phyloP scores from a whole-genome alignment of 2,888 invertebrate genomes.

The Muschampia plurimacula region DNA sequence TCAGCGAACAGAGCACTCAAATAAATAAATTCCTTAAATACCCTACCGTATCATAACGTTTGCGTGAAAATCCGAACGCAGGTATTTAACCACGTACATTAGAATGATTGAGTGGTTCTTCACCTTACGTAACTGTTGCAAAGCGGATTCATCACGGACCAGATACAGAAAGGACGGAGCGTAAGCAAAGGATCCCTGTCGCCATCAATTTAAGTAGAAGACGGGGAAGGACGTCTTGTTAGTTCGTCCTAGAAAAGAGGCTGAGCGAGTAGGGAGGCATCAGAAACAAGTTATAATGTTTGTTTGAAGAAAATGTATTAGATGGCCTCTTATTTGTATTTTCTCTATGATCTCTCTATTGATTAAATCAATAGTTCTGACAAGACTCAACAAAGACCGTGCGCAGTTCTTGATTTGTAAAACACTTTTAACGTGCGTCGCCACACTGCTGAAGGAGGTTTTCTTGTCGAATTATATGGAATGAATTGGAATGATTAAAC shows the following conservation, averaged over 20 bases:
- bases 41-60: slow-evolving; percentile 2
- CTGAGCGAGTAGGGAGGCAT: too few relatives aligned
- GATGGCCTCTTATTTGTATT: too few relatives aligned
- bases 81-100: background rate
- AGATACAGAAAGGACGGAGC: background rate
- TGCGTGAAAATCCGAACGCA: slow-evolving; percentile 2
- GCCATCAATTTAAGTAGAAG: background rate
- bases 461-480: too few relatives aligned
- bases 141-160: background rate
- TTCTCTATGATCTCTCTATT: too few relatives aligned
- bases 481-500: too few relatives aligned
- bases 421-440: too few relatives aligned
- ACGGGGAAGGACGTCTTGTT: background rate
- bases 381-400: too few relatives aligned
- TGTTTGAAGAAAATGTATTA: too few relatives aligned
- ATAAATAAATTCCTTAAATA: background rate
- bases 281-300: too few relatives aligned
- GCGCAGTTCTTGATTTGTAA: too few relatives aligned
- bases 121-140: slow-evolving; percentile 13
- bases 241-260: background rate
- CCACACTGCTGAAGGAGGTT: too few relatives aligned
- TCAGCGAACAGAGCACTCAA: background rate
- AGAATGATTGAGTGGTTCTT: slow-evolving; percentile 12
- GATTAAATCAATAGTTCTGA: too few relatives aligned
- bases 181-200: background rate